These are phyloP conservation scores for Phortica okadai DNA, from an alignment of 2,888 invertebrate species.

Conservation along the genomic window DNA sequence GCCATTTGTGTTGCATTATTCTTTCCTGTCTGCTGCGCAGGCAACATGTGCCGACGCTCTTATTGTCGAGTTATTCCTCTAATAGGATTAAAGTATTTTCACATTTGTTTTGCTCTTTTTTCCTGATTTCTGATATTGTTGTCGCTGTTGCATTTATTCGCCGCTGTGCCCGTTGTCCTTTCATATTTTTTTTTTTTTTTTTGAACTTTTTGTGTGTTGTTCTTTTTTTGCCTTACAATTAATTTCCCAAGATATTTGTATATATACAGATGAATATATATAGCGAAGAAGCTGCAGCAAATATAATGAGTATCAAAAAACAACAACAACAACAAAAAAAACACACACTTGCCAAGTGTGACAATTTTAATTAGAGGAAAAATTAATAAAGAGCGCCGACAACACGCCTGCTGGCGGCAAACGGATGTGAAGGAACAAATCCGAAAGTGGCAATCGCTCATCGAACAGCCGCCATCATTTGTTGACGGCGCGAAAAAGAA, in stretches of 20 bases:
- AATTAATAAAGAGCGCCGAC: slow-evolving; percentile 16
- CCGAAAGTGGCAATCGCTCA: slow-evolving; percentile 29
- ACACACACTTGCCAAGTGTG: neutral
- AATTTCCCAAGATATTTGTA: neutral
- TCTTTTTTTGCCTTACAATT: slow-evolving; percentile 34
- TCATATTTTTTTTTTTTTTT: slow-evolving; percentile 49
- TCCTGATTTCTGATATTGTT: slow-evolving; percentile 37
- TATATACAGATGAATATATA: no score
- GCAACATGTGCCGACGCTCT: slow-evolving; percentile 73
- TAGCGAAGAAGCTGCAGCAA: no score
- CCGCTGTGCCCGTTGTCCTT: slow-evolving; percentile 39
- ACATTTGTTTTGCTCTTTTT: slow-evolving; percentile 64
- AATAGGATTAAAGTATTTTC: slow-evolving; percentile 75
- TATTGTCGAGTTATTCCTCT: slow-evolving; percentile 75
- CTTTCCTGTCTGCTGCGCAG: slow-evolving; percentile 67
- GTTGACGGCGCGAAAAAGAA: neutral
- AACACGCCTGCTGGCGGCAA: neutral
- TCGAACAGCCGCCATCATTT: slow-evolving; percentile 25
- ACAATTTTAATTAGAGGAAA: slow-evolving; percentile 30
- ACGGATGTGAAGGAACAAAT: slow-evolving; percentile 23
- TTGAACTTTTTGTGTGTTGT: slow-evolving; percentile 47
- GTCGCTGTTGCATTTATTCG: slow-evolving; percentile 39
- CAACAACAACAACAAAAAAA: no score
- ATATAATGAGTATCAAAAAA: no score
- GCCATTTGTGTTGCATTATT: slow-evolving; percentile 14